Conservation (phyloP, 1,140 invertebrate species). For the Coelopa frigida region DNA sequence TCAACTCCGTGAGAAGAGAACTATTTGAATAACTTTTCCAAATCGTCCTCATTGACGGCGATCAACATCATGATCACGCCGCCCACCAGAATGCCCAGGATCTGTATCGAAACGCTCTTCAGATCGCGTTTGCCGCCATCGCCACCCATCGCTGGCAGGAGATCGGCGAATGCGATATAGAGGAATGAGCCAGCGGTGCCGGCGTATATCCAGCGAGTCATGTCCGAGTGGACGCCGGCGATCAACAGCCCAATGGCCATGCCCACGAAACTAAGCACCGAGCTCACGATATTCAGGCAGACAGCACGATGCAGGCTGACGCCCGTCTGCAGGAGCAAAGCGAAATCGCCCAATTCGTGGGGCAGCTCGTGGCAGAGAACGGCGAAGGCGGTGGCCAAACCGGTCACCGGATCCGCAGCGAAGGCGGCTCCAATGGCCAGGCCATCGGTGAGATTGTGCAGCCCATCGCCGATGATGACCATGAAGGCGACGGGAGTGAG, state of each 20-base stretch:
- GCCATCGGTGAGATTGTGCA: constrained; percentile 76
- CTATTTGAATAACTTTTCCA: constrained; percentile 52
- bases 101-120: constrained; percentile 47
- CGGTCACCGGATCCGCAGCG: constrained; percentile 60
- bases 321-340: constrained; percentile 66
- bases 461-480: constrained; percentile 71
- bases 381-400: constrained; percentile 68
- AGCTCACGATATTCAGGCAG: constrained; percentile 66
- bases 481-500: constrained; percentile 63
- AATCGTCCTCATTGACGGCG: constrained; percentile 65
- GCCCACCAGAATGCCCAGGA: constrained; percentile 61
- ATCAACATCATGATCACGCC: constrained; percentile 68
- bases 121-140: constrained; percentile 46
- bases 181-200: constrained; percentile 74
- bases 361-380: constrained; percentile 77
- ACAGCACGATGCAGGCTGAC: constrained; percentile 64
- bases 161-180: constrained; percentile 73
- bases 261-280: constrained; percentile 66
- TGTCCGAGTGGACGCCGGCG: constrained; percentile 57
- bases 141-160: constrained; percentile 55
- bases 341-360: constrained; percentile 77
- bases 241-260: constrained; percentile 64
- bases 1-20: too few relatives aligned
- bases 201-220: constrained; percentile 69
- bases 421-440: constrained; percentile 74